Conservation (phyloP, 2,113 vertebrate genomes). For the Crocuta crocuta region DNA sequence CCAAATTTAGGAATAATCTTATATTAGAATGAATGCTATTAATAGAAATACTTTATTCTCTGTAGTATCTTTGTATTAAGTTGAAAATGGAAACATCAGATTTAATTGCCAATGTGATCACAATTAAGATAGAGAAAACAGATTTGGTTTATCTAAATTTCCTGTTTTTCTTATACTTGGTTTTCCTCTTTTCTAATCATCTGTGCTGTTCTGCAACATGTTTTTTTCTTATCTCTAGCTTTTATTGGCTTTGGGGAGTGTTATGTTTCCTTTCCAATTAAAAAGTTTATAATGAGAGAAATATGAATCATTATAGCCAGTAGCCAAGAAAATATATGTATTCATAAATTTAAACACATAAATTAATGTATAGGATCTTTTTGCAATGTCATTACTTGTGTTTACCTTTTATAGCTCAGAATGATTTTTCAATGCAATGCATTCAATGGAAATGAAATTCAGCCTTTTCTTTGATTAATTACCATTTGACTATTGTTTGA, state of each 20-base stretch:
- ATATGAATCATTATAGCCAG: background rate
- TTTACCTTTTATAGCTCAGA: conserved; percentile 35
- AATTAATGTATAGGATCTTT: background rate
- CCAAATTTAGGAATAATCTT: conserved; percentile 25
- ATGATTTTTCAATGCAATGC: conserved; percentile 29
- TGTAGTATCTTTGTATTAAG: conserved; percentile 14
- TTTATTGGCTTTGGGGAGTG: conserved; percentile 21
- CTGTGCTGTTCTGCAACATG: conserved; percentile 11
- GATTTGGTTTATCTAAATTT: conserved; percentile 36
- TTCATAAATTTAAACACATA: conserved; percentile 59
- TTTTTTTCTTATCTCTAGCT: background rate
- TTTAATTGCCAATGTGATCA: background rate
- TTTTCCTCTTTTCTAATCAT: conserved; percentile 20
- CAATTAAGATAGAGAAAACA: conserved; percentile 41
- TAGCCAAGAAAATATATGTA: conserved; percentile 58
- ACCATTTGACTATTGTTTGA: conserved; percentile 15
- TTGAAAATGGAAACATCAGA: background rate
- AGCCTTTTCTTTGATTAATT: conserved; percentile 12
- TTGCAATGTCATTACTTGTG: conserved; percentile 53
- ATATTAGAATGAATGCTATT: background rate
- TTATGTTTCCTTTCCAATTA: conserved; percentile 53
- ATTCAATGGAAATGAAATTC: conserved; percentile 35
- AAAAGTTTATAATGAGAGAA: conserved; percentile 38
- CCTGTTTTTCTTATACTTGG: background rate
- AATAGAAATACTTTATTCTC: background rate